Evolutionary conservation across 2,797 vertebrate species (phyloP), one percentile per base, ranked within the genome.

Genomic region (Coranthus polyacanthus): DNA sequence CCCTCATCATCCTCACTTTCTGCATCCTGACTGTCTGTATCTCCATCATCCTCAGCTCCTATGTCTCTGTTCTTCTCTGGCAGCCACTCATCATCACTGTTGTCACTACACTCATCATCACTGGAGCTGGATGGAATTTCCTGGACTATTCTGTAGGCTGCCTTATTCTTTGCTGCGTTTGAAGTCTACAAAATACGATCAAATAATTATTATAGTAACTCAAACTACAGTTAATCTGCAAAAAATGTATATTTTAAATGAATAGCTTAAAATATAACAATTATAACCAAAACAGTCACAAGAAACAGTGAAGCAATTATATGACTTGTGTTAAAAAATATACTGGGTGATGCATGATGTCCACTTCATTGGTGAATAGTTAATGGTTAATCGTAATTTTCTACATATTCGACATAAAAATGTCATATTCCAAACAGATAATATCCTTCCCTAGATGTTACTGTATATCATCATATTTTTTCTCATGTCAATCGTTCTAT

Each of bases 41-140:
- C n/a, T n/a, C n/a, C n/a, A n/a, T n/a, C n/a, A n/a, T n/a, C n/a
- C n/a, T n/a, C n/a, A n/a, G n/a, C n/a, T n/a, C n/a, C n/a, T n/a
- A n/a, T 26, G 24, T 26, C 24, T 3, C 24, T 26, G 24, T 26
- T n/a, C n/a, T n/a, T n/a, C n/a, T 49, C 37, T 39, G 43, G 42
- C 52, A 47, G 52, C 34, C 24, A 32, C 21, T 56, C 63, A 51
- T 67, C 64, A 68, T 51, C 41, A 63, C 49, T 44, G 49, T 16
- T 20, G 22, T 42, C 47, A 42, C 59, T 42, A 42, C 10, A 44
- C 13, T 52, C 47, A 44, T 53, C 49, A 52, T 63, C 60, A 44
- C n/a, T 29, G 34, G n/a, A 46, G 41, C 17, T 9, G 43, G 62
- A 55, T 2, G 32, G 29, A 55, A 64, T 52, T 16, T 52, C 26